Base-by-base conservation (phyloP, 2,113 vertebrate genomes). In the Dolichallabes microphthalmus region DNA sequence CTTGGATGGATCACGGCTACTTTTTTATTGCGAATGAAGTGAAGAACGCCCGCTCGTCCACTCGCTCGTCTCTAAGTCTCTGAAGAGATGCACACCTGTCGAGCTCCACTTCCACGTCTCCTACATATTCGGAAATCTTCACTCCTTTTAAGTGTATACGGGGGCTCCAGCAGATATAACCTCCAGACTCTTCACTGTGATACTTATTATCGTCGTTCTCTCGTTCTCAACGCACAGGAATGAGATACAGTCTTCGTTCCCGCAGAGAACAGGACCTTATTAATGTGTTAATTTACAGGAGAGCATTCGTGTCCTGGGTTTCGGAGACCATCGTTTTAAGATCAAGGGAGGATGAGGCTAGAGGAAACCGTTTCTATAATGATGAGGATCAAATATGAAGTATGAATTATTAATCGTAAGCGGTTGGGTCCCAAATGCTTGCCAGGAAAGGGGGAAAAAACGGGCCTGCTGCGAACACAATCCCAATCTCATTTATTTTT, bases 351-450 rank as follows among this genome's bases (percentile, higher is more conserved):
- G 69, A 91, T 89, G 89, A 92, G 87, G 83, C 89, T 84, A 53
- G 80, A 85, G 82, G 87, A 92, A 93, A 89, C 83, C 35, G 92
- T 93, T 93, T 93, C 89, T 89, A 87, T 91, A 90, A 90, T 88
- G 91, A 92, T 89, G 83, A 87, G 91, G 90, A 94, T 94, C 92
- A 94, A 94, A 93, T 89, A 90, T 87, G 93, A 91, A 89, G 91
- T 89, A 93, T 94, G 91, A 94, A 95, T 94, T 92, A 93, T 94
- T 94, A 94, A 94, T 93, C 90, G 75, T 8, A 55, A 89, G 88
- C 88, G 86, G 91, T 93, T 82, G 92, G 93, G 85, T 90, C 86
- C 88, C 87, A 30, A 73, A 88, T 93, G 89, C 91, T 93, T 87
- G 1, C 85, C 89, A 90, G 92, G 90, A 86, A 89, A 57, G 13